Evolutionary conservation across 2,888 invertebrate species (phyloP).

Genomic region (Andricus curvator): DNA sequence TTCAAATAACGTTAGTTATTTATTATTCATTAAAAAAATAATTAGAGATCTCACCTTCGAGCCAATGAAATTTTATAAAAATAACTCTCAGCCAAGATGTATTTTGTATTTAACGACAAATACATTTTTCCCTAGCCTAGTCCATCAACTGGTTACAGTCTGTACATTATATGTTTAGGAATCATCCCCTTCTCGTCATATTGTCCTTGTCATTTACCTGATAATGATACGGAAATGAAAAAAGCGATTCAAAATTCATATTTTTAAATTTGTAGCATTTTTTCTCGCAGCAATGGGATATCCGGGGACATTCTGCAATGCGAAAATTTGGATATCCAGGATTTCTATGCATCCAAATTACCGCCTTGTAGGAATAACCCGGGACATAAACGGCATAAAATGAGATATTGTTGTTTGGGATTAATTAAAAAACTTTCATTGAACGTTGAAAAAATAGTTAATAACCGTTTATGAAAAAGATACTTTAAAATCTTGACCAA

Average conservation of each 20-base stretch:
- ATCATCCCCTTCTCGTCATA: constrained; percentile 62
- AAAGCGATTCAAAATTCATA: neutral
- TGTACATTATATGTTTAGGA: constrained; percentile 64
- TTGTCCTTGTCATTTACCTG: constrained; percentile 63
- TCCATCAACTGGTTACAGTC: constrained; percentile 64
- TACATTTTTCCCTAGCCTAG: constrained; percentile 60
- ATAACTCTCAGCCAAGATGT: constrained; percentile 68
- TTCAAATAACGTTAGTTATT: no score
- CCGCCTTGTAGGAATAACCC: no score
- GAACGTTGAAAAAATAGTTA: neutral
- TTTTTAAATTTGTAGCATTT: neutral
- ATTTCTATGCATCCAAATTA: no score
- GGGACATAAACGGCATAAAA: no score
- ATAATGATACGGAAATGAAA: constrained; percentile 54
- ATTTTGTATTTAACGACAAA: constrained; percentile 65
- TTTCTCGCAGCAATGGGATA: no score
- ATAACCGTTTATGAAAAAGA: no score
- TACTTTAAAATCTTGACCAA: neutral
- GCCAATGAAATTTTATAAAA: constrained; percentile 68
- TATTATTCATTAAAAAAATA: constrained; percentile 25
- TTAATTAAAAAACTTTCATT: neutral
- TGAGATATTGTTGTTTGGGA: no score
- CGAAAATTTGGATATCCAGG: no score
- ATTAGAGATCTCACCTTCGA: constrained; percentile 41
- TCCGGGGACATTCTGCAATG: no score